phyloP scores from a whole-genome alignment of 2,113 vertebrate species.

The Pygoscelis adeliae region DNA sequence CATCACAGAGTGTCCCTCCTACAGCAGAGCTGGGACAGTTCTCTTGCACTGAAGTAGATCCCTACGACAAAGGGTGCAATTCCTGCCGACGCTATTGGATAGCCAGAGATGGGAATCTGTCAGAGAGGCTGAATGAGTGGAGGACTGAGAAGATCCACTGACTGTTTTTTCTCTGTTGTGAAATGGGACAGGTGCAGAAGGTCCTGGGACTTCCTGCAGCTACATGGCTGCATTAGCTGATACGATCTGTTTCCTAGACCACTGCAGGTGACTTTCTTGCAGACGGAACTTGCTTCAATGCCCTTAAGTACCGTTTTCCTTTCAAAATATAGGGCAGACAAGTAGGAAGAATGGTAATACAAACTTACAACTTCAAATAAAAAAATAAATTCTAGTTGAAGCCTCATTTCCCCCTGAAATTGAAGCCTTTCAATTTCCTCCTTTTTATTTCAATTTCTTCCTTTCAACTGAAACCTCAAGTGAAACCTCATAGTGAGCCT shows the following conservation, averaged over 20 bases:
- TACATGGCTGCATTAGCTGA: not conserved
- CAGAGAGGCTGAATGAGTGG: not conserved
- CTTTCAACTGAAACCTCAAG: not conserved
- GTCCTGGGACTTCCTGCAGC: not conserved
- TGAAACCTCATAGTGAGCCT: not conserved
- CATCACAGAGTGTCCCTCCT: not conserved
- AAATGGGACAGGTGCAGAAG: not conserved
- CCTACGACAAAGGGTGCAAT: accelerated
- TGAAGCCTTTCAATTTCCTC: not conserved
- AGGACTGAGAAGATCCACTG: not conserved
- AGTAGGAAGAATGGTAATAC: not conserved
- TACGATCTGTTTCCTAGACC: not conserved
- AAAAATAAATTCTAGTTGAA: not conserved
- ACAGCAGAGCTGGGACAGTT: not conserved
- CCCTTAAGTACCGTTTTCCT: not conserved
- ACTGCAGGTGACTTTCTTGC: not conserved
- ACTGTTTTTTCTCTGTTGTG: not conserved
- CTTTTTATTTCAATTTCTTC: not conserved
- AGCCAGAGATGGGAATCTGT: not conserved
- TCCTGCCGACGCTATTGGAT: not conserved
- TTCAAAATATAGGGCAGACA: not conserved
- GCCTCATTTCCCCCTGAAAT: not conserved
- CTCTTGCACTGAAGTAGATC: not conserved
- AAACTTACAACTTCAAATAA: not conserved
- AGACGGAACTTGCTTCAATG: not conserved